Evolutionary conservation across 2,797 vertebrate species (phyloP), one percentile per base, ranked within the genome.

Genomic region (Gymnoscopelus braueri): DNA sequence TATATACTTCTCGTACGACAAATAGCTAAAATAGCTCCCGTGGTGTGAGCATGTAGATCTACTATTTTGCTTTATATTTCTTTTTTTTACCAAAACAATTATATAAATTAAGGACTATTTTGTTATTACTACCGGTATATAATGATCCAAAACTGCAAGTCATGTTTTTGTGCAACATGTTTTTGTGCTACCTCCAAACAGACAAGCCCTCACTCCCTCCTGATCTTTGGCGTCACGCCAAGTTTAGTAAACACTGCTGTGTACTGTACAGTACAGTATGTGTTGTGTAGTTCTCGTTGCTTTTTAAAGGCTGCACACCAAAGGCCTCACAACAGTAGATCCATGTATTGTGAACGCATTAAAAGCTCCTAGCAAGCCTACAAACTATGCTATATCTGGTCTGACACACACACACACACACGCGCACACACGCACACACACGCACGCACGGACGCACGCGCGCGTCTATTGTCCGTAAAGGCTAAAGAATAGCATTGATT

Each of bases 401-500:
- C 48, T 50, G 48, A 8, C 39, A 44, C 39, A 2, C 39, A 44
- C 39, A 8, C 39, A 44, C 39, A 44, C 39, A 44, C 39, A 44
- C 39, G 9, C 39, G 9, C 39, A 44, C 39, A 44, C 39, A 44
- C 39, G 10, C 39, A 10, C 39, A 44, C 39, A 44, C 8, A 44
- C 39, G 9, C 39, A 10, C 39, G 9, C 39, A 44, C 39, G 2
- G 8, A 44, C 39, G 9, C 39, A 3, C 39, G 1, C 35, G 14
- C 13, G 1, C 0, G 39, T 56, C 55, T 14, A 63, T 4, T 26
- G 54, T 59, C 39, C 67, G 76, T 1, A 8, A 39, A 50, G 58
- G 35, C 52, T 15, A 71, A 39, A 69, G 65, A 67, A 75, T 59
- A 47, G 24, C 60, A 73, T 9, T 58, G 70, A 74, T 82, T 76